Evolutionary conservation across 2,113 vertebrate species (phyloP).

Genomic region (Gadus macrocephalus): DNA sequence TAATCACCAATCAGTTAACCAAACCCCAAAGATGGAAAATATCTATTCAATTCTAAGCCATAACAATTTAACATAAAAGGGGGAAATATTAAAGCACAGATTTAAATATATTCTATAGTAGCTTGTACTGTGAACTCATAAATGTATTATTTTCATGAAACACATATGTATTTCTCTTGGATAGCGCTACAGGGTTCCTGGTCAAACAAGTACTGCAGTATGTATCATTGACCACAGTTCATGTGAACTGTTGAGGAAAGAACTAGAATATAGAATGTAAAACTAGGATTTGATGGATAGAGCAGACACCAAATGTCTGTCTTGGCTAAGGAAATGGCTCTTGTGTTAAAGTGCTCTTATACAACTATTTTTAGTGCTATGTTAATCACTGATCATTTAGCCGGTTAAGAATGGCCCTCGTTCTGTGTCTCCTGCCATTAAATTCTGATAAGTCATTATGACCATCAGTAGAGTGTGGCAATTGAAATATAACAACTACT

Average conservation of each 20-base stretch:
- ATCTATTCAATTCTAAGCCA: too few species aligned
- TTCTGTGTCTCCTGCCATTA: slow-evolving; percentile 77
- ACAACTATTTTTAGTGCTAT: slow-evolving; percentile 82
- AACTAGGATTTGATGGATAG: slow-evolving; percentile 71
- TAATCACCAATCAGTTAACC: too few species aligned
- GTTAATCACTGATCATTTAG: slow-evolving; percentile 76
- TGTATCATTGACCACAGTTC: slow-evolving; percentile 48
- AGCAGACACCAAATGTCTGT: slow-evolving; percentile 68
- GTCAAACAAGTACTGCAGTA: too few species aligned
- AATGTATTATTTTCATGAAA: too few species aligned
- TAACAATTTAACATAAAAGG: too few species aligned
- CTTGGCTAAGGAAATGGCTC: slow-evolving; percentile 73
- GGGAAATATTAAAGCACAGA: too few species aligned
- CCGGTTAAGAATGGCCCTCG: slow-evolving; percentile 65
- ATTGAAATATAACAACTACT: slow-evolving; percentile 71
- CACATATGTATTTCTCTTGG: too few species aligned
- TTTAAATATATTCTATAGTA: too few species aligned
- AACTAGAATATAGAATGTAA: slow-evolving; percentile 68
- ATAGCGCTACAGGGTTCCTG: too few species aligned
- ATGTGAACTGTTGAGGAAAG: slow-evolving; percentile 36
- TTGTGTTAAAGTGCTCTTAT: slow-evolving; percentile 77
- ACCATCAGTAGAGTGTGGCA: slow-evolving; percentile 67
- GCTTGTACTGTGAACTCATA: too few species aligned
- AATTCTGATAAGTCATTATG: slow-evolving; percentile 76
- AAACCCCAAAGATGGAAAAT: too few species aligned